Evolutionary conservation across 2,888 invertebrate genomes (phyloP), one percentile per base, ranked within the genome.

Genomic region (Cerastis leucographa): DNA sequence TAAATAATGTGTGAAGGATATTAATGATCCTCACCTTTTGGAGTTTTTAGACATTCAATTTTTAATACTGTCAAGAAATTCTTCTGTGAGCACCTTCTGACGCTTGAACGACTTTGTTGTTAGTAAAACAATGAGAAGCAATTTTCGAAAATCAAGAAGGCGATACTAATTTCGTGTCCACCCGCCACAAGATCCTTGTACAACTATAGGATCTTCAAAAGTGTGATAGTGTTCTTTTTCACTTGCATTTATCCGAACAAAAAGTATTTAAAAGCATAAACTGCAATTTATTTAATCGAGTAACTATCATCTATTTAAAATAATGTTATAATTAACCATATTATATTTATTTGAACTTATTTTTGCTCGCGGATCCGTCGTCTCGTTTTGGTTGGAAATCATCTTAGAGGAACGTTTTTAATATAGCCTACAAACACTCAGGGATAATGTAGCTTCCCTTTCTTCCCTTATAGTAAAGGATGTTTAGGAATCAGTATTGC

Each of bases 1-100:
- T 65, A 61, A 22, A 81, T 22, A 69, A 56, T 67, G 8, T 14
- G 44, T 59, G 62, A 77, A 11, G 42, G 44, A 49, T 83, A 78
- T 66, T 61, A 72, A 83, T 62, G 65, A 56, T 78, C 8, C 35
- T n/a, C 44, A 71, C 14, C 29, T 44, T 25, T 51, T 22, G 9
- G 17, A 56, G 65, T 51, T 64, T 22, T 1, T 5, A 56, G 40
- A 62, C 14, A 25, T 29, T 14, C 22, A 25, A 74, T 68, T 49
- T 46, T 56, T 54, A 25, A 59, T 56, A 35, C 1, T 56, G n/a
- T 25, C 22, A n/a, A 59, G 8, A 35, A 73, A 73, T n/a, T 59
- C n/a, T n/a, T n/a, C n/a, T n/a, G n/a, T n/a, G n/a, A n/a, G n/a
- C n/a, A n/a, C n/a, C n/a, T n/a, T n/a, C n/a, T n/a, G n/a, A n/a